These are phyloP conservation scores for Limanda limanda DNA, from an alignment of 2,113 vertebrate genomes.

Conservation along the genomic window DNA sequence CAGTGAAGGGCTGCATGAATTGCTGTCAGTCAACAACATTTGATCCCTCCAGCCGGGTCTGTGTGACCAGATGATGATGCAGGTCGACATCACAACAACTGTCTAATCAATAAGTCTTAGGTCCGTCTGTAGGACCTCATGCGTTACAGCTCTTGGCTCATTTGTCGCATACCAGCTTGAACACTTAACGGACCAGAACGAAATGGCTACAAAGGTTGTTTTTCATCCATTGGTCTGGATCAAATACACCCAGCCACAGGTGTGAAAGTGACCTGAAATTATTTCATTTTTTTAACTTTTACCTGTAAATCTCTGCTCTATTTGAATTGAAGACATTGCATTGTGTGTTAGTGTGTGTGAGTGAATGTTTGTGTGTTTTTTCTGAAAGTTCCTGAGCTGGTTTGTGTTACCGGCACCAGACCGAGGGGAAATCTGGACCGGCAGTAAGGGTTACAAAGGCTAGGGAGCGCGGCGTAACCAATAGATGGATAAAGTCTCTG, in stretches of 20 bases:
- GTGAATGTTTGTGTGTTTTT: neutral
- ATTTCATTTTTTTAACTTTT: too few species aligned
- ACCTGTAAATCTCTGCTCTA: neutral
- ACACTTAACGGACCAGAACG: neutral
- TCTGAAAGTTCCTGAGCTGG: neutral
- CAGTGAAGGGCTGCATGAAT: neutral
- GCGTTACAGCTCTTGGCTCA: neutral
- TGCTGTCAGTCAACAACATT: neutral
- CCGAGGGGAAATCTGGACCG: too few species aligned
- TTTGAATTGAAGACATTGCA: too few species aligned
- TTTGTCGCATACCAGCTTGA: neutral
- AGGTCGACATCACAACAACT: neutral
- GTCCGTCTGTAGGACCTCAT: neutral
- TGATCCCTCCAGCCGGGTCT: neutral
- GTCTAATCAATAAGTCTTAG: neutral
- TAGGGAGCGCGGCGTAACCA: too few species aligned
- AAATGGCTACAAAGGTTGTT: neutral
- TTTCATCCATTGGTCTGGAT: neutral
- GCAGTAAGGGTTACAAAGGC: too few species aligned
- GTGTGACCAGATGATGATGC: neutral
- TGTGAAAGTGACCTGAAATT: constrained; percentile 3
- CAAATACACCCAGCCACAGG: neutral
- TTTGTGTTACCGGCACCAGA: neutral
- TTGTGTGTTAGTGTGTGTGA: neutral
- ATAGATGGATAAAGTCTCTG: too few species aligned